Percentiles rank a stretch among this genome's conserved stretches.
Conservation (phyloP, 2,888 invertebrate species). For the Pediacus dermestoides region DNA sequence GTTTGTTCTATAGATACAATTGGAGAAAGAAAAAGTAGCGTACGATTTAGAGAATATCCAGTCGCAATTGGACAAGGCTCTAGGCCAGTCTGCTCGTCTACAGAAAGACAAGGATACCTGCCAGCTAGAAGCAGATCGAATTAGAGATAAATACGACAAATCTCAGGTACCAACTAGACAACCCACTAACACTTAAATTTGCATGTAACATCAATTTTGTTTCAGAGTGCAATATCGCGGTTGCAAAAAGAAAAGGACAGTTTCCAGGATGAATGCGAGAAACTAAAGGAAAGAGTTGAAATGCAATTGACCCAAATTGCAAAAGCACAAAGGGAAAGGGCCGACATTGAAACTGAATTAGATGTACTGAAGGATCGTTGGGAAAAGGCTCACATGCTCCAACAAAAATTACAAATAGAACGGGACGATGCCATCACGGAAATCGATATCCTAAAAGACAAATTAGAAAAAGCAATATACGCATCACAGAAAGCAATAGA, state of each 20-base stretch:
- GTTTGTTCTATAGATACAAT: constrained; percentile 62
- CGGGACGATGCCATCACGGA: constrained; percentile 82
- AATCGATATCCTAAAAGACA: constrained; percentile 82
- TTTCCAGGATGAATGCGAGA: constrained; percentile 76
- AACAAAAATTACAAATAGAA: constrained; percentile 83
- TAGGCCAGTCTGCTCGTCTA: constrained; percentile 80
- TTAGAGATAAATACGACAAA: constrained; percentile 86
- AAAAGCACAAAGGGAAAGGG: constrained; percentile 79
- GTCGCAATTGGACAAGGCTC: constrained; percentile 85
- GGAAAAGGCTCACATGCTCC: constrained; percentile 80
- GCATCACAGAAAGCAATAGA: constrained; percentile 80
- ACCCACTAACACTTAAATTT: constrained; percentile 7
- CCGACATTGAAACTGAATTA: constrained; percentile 79
- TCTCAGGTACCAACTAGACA: constrained; percentile 64
- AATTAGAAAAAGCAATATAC: constrained; percentile 82
- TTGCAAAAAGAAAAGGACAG: constrained; percentile 86
- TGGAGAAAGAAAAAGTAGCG: constrained; percentile 86
- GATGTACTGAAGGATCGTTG: constrained; percentile 79
- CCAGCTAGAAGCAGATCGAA: constrained; percentile 78
- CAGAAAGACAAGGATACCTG: constrained; percentile 88
- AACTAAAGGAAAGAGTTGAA: constrained; percentile 78
- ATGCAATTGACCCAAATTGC: constrained; percentile 76
- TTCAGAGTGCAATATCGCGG: constrained; percentile 66
- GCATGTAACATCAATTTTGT: constrained; percentile 17
- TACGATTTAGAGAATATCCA: constrained; percentile 90